These are phyloP conservation scores for Drosophila sulfurigaster DNA, from an alignment of 1,140 invertebrate species.

Conservation along the genomic window DNA sequence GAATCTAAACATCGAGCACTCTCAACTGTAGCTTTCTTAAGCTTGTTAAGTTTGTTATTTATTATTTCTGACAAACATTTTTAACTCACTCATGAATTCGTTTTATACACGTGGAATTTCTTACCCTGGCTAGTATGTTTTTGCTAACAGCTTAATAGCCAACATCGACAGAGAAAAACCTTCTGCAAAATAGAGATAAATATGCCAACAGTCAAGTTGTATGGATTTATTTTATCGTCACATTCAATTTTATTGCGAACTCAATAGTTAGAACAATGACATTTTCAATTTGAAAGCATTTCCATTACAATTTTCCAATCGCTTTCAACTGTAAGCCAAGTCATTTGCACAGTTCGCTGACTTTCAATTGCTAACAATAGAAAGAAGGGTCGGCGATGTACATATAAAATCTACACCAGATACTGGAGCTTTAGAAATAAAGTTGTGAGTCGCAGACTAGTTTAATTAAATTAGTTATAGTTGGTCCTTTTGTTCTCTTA, in stretches of 20 bases:
- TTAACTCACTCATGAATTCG: too few relatives aligned
- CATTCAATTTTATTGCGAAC: background rate
- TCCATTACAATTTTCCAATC: conserved; percentile 47
- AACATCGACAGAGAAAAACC: background rate
- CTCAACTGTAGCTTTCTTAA: too few relatives aligned
- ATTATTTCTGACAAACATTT: too few relatives aligned
- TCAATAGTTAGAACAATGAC: conserved; percentile 12
- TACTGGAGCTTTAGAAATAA: background rate
- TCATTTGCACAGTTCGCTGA: conserved; percentile 47
- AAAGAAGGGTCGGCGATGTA: background rate
- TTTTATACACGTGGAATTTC: too few relatives aligned
- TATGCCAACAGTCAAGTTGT: background rate
- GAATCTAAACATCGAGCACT: too few relatives aligned
- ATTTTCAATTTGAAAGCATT: conserved; percentile 31
- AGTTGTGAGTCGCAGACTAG: background rate
- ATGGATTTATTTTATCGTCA: conserved; percentile 3
- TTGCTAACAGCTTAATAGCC: background rate
- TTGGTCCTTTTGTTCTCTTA: background rate
- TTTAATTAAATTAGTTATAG: conserved; percentile 3
- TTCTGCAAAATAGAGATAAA: background rate
- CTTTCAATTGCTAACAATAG: conserved; percentile 32
- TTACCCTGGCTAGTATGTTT: too few relatives aligned
- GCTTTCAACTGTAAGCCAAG: conserved; percentile 15
- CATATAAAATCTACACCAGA: background rate
- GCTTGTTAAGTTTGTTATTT: too few relatives aligned